These are phyloP conservation scores for Beroe ovata DNA, from an alignment of 37 sponge, comb jelly and placozoan genomes.

Conservation along the genomic window DNA sequence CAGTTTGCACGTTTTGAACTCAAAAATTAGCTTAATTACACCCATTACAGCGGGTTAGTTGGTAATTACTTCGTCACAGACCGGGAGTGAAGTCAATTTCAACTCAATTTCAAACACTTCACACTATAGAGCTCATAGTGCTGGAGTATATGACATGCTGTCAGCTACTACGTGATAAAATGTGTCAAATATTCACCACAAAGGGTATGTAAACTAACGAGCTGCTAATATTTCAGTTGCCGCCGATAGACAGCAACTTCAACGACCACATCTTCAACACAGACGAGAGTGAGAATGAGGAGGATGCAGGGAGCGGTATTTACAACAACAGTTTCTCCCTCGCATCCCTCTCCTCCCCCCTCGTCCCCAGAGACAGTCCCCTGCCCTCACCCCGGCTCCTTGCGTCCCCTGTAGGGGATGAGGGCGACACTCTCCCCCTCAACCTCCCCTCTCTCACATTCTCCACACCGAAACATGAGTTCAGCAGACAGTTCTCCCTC, in stretches of 20 bases:
- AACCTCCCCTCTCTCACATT: slow-evolving; percentile 29
- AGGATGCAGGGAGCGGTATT: neutral
- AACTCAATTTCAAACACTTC: too few relatives aligned
- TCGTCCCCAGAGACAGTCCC: neutral
- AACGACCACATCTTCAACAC: slow-evolving; percentile 51
- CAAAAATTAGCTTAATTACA: too few relatives aligned
- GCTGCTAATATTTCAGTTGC: slow-evolving; percentile 5
- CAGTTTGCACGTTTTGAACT: too few relatives aligned
- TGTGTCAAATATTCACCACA: too few relatives aligned
- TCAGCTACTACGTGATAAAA: neutral
- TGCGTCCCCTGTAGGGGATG: neutral
- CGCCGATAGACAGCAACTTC: slow-evolving; percentile 46
- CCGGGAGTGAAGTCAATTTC: too few relatives aligned
- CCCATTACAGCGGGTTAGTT: too few relatives aligned
- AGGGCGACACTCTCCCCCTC: slow-evolving; percentile 29
- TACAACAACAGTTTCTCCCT: neutral
- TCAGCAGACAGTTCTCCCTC: neutral
- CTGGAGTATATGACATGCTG: too few relatives aligned
- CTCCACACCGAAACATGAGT: slow-evolving; percentile 46
- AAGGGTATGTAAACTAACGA: too few relatives aligned
- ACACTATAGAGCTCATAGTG: too few relatives aligned
- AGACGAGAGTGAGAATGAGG: slow-evolving; percentile 38
- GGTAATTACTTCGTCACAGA: too few relatives aligned
- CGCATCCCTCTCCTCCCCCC: neutral
- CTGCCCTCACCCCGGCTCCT: neutral